phyloP scores from a whole-genome alignment of 2,888 invertebrate genomes.

The Deroplatys truncata region DNA sequence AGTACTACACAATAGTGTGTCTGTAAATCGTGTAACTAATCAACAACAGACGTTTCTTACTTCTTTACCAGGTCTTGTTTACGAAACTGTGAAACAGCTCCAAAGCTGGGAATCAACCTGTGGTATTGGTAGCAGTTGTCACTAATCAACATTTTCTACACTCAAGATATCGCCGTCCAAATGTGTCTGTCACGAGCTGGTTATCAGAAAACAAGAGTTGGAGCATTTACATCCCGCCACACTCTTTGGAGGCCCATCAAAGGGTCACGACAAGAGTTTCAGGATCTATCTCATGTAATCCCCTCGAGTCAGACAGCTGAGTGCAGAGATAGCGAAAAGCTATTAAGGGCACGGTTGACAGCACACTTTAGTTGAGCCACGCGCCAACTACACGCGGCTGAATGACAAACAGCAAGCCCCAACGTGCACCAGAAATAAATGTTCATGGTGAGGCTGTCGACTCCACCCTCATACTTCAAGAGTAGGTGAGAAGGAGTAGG shows the following conservation, averaged over 20 bases:
- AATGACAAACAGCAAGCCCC: background rate
- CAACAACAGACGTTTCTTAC: too few species aligned
- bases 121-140: background rate
- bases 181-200: background rate
- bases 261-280: background rate
- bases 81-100: too few species aligned
- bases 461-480: constrained; percentile 1
- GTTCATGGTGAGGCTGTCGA: background rate
- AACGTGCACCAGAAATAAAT: background rate
- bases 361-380: background rate
- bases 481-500: background rate
- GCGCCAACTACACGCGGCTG: background rate
- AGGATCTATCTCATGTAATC: background rate
- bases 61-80: too few species aligned
- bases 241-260: background rate
- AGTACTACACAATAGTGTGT: too few species aligned
- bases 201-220: background rate
- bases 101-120: background rate
- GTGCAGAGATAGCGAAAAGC: background rate
- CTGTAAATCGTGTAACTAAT: too few species aligned
- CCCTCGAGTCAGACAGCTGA: background rate
- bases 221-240: background rate
- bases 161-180: background rate
- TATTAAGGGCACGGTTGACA: background rate
- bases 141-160: background rate